These are phyloP conservation scores for Daubentonia madagascariensis DNA, from an alignment of 2,113 vertebrate species.

Conservation along the genomic window DNA sequence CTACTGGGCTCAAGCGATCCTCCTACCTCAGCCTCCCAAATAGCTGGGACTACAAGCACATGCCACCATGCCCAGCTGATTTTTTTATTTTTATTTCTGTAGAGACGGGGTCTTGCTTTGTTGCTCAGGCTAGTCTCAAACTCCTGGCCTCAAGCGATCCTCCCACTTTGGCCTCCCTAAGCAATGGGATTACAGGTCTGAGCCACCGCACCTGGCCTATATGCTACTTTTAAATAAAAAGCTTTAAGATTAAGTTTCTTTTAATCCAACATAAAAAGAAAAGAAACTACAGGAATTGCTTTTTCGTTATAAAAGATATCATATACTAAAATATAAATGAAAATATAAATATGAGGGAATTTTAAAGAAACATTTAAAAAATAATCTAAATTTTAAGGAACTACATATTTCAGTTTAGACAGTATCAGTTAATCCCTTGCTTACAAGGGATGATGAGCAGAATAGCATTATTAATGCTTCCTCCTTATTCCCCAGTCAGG, in stretches of 20 bases:
- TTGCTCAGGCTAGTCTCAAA: too few relatives aligned
- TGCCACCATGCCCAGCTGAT: too few relatives aligned
- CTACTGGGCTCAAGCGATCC: too few relatives aligned
- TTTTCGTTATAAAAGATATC: neutral
- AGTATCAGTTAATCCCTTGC: neutral
- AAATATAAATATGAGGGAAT: neutral
- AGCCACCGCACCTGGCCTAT: too few relatives aligned
- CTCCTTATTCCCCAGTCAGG: neutral
- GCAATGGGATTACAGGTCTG: too few relatives aligned
- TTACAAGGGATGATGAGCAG: neutral
- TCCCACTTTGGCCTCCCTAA: too few relatives aligned
- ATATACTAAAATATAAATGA: constrained; percentile 14
- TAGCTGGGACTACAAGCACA: too few relatives aligned
- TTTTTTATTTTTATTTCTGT: too few relatives aligned
- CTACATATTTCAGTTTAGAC: neutral
- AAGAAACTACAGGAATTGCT: neutral
- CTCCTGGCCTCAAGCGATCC: too few relatives aligned
- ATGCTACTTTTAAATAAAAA: constrained; percentile 29
- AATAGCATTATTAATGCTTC: neutral
- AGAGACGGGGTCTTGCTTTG: too few relatives aligned
- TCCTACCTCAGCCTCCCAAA: too few relatives aligned
- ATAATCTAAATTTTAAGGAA: neutral
- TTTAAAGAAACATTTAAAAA: neutral
- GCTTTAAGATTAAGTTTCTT: constrained; percentile 5
- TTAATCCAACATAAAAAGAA: constrained; percentile 31